A percentile compares a stretch with the other conserved stretches of the same genome.
Conservation (phyloP, 2,113 vertebrate species). For the Aplodontia rufa region DNA sequence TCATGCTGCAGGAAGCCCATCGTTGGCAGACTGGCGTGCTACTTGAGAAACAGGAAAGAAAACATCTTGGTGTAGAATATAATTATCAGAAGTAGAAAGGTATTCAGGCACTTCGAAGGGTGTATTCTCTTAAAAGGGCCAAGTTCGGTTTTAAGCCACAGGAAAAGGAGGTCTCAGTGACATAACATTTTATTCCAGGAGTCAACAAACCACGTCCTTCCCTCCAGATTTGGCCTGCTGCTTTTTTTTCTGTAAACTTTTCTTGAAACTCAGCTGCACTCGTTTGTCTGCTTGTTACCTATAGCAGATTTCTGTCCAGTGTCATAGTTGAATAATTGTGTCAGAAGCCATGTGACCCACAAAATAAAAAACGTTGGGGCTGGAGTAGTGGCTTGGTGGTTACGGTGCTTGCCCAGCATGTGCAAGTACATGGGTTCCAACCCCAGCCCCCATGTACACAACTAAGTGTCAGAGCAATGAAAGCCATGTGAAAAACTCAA, state of each 20-base stretch:
- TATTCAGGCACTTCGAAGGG: not conserved
- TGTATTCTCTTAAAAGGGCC: not conserved
- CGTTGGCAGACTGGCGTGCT: not conserved
- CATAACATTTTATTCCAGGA: not conserved
- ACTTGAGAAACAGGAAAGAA: not conserved
- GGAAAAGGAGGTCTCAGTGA: not conserved
- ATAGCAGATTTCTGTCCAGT: not conserved
- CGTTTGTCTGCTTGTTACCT: not conserved
- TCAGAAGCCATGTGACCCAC: not conserved
- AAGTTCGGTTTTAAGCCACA: not conserved
- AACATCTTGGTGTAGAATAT: not conserved
- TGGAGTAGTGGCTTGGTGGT: no score
- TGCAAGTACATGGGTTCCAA: no score
- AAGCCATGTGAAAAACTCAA: no score
- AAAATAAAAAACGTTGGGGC: not conserved
- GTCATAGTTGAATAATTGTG: not conserved
- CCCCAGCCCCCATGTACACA: no score
- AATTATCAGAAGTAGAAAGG: not conserved
- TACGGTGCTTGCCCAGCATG: no score
- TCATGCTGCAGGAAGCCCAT: not conserved
- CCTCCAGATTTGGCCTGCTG: not conserved
- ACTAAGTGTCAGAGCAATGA: no score
- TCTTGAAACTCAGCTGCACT: not conserved
- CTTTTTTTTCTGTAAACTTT: conserved; percentile 28
- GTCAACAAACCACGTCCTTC: not conserved